Base-by-base conservation (phyloP, 2,797 vertebrate genomes). In the Karalla daura region DNA sequence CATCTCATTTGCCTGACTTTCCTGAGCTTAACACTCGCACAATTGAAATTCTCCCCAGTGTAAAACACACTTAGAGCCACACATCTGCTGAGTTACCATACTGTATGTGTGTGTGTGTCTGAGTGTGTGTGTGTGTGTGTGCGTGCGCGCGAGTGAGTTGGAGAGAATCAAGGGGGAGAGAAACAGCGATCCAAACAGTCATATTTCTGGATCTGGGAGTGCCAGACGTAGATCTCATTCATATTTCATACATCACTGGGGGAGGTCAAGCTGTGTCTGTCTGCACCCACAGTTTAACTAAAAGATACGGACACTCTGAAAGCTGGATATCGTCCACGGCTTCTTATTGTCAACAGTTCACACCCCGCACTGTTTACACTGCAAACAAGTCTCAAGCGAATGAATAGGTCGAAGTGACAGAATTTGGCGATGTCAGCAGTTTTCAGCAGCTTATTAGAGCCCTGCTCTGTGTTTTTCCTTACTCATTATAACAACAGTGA, bases 151-250 rank as follows among this genome's bases (percentile, higher is more conserved):
- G 5, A 28, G 36, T 35, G 18, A 63, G 5, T 23, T 4, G 24
- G 14, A 54, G 14, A 39, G 15, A 9, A 6, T 27, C 35, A 3
- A 35, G 15, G 37, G 25, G 23, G 18, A 32, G 20, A 49, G n/a
- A 14, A 21, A 61, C 24, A 70, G 25, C 17, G 66, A 74, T 47
- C 66, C 40, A 65, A 70, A 61, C 49, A 63, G 63, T 74, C 63
- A 62, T 73, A 73, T 73, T 78, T 71, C 21, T 55, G 67, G 32
- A 36, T 39, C 36, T 28, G 21, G 24, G 44, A 44, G 41, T 45
- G 51, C 84, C 83, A 77, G 66, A 86, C 63, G 25, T 71, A 59
- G 36, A 84, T 71, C 71, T 86, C 74, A 81, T 88, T 82, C 70
- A 89, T 86, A 81, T 86, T 80, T 89, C 24, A 87, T 70, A 64